Base-by-base conservation (phyloP, 2,888 invertebrate species). In the Eubasilissa splendida region DNA sequence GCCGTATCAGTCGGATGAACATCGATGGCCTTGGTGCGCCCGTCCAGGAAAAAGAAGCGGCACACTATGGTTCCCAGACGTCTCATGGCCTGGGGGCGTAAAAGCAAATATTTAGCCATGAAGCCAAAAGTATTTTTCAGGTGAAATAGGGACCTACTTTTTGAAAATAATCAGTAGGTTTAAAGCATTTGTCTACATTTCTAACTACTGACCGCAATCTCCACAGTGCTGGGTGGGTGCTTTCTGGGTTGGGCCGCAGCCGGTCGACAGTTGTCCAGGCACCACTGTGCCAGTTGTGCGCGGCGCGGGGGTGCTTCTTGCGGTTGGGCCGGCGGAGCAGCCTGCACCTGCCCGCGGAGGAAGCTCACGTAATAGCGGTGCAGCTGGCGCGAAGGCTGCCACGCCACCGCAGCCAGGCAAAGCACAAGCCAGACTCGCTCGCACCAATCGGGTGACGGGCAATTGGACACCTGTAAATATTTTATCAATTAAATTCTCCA, bases 1-100 rank as follows among this genome's bases (percentile, higher is more conserved):
- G 97, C 97, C 3, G 97, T 97, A 87, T 98, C 97, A 0, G 96
- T 96, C 0, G 98, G 97, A 90, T 97, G 97, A 42, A 98, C 96
- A 88, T 97, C 97, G 83, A 98, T 96, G 0, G 98, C 97, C 88
- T 98, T 98, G 0, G 97, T 97, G 78, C 97, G 93, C 0, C 97
- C 97, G 88, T 98, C 98, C 87, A 98, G 91, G 90, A 98, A 97
- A 91, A 97, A 97, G 89, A 98, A 97, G 71, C 96, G 93, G 87
- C 97, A 97, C 0, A 98, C 97, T 84, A 98, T 96, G 0, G 97
- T 97, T 78, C 97, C 97, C 50, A 97, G 91, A 68, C 96, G 92
- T 85, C 96, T 93, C 96, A 97, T 97, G 0, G 97, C 97, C 95
- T 95, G 84, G 63, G 87, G 85, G 33, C 10, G 42, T 11, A 9